These are phyloP conservation scores for Ancistrus triradiatus DNA, from an alignment of 2,113 vertebrate species.

Conservation along the genomic window DNA sequence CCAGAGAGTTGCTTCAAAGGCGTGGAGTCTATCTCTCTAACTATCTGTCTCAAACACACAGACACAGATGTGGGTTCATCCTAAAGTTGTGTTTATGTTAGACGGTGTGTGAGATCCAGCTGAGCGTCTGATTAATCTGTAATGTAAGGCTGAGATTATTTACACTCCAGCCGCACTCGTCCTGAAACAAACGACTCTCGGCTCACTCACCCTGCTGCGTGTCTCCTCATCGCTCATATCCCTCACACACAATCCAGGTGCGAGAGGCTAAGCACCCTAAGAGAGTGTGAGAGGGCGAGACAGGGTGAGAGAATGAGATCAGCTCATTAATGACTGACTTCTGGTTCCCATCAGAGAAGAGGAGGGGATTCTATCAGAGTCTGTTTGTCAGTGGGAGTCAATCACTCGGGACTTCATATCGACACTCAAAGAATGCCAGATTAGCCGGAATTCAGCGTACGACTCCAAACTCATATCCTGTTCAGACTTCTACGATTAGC, in stretches of 20 bases:
- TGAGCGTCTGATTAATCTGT: constrained; percentile 45
- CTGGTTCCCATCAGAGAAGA: constrained; percentile 26
- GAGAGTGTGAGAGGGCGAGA: neutral
- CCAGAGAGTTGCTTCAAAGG: neutral
- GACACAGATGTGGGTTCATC: constrained; percentile 34
- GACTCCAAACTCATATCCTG: constrained; percentile 36
- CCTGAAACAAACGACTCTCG: constrained; percentile 40
- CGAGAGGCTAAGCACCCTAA: constrained; percentile 19
- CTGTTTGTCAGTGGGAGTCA: constrained; percentile 27
- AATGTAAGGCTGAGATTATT: constrained; percentile 40
- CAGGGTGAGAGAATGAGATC: constrained; percentile 19
- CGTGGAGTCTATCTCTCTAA: neutral
- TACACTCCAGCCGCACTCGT: constrained; percentile 33
- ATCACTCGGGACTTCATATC: constrained; percentile 33
- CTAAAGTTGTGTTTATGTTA: constrained; percentile 40
- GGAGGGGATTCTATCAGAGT: constrained; percentile 27
- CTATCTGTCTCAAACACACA: constrained; percentile 21
- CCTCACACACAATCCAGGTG: constrained; percentile 29
- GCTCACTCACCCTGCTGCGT: constrained; percentile 32
- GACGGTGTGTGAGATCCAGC: constrained; percentile 36
- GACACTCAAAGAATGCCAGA: constrained; percentile 21
- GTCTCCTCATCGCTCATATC: constrained; percentile 36
- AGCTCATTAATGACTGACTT: constrained; percentile 36
- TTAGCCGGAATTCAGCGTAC: constrained; percentile 18
- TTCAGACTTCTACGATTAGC: too few relatives aligned